Base-by-base conservation (phyloP, 2,888 invertebrate species). In the Oscheius sp. region DNA sequence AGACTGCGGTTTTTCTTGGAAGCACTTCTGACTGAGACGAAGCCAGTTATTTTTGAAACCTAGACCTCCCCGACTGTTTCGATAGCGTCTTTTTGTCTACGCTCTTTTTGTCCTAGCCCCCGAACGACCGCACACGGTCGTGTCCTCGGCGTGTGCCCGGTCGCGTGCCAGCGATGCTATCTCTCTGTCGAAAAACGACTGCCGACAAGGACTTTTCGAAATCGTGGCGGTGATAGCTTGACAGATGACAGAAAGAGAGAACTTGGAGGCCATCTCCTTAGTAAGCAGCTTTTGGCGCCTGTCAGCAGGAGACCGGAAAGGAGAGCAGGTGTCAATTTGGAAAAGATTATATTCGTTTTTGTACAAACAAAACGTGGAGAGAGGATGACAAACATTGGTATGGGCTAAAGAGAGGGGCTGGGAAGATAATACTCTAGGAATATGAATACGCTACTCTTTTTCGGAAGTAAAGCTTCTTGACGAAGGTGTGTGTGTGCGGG, bases 151-250 rank as follows among this genome's bases (percentile, higher is more conserved):
- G 68, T 53, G 68, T 55, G 63, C 48, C 21, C 63, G 13, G 1
- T 13, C 63, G 63, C 48, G 68, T 68, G 68, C 68, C 37, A 51
- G n/a, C 51, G 42, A 55, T 53, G 37, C 32, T 53, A 53, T 68
- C 53, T 53, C 1, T 13, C 37, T 37, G 37, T 21, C 53, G 55
- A 55, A 68, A 68, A 68, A 68, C 53, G 53, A 55, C 55, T 55
- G 65, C 68, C 68, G 68, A 68, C 53, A 68, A 68, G 68, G 68
- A 68, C 68, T 68, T 68, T 68, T 68, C 42, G 68, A 68, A 68
- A 55, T 37, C 37, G 29, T 29, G 65, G 29, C 33, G 35, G 53
- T 68, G 68, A 68, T 68, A 68, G 68, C 68, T 60, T 68, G 68
- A 68, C 68, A 55, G 68, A 68, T 68, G 68, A 13, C 55, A 55